Base-by-base conservation (phyloP, 2,113 vertebrate genomes). In the Turdus rufiventris region DNA sequence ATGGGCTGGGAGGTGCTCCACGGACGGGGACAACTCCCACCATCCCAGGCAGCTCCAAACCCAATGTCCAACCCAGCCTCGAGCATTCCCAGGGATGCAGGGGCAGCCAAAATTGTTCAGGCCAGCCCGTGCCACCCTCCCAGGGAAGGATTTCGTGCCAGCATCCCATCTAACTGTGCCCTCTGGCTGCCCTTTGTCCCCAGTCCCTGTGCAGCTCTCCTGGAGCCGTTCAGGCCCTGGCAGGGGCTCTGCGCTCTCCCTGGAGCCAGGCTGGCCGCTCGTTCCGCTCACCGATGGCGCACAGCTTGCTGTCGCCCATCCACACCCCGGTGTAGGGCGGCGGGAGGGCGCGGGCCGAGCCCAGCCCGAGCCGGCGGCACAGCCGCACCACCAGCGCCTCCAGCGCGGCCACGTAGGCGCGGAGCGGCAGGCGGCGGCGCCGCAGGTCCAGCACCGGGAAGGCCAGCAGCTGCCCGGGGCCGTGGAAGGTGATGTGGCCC, bases 301-400 rank as follows among this genome's bases (percentile, higher is more conserved):
- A 90, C 16, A 90, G 18, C 1, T 93, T 93, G 87, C 75, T 71
- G 45, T 93, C 87, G 21, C 87, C 91, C 70, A 90, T 21, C 87
- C 91, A 93, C 31, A 93, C 81, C 26, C 91, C 91, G 57, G 81
- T 86, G 70, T 31, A 81, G 31, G 86, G 91, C 70, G 91, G 75
- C 75, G 91, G 91, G 29, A 81, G 86, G 5, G 74, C 62, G 8
- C 75, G 68, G 62, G 81, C 91, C 5, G 43, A 0, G 6, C 36
- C 9, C 29, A 89, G 75, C 18, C 86, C 86, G 1, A 93, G 25
- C 21, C 80, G 74, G 61, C 80, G 80, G 80, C 91, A 93, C 2
- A 89, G 56, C 68, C 74, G 28, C 50, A 93, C 38, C 36, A 68
- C 54, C 68, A 70, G n/a, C 33, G 10, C 68, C 43, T 93, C 74